These are phyloP conservation scores for Meteorus colon DNA, from an alignment of 2,888 invertebrate genomes.

Conservation along the genomic window DNA sequence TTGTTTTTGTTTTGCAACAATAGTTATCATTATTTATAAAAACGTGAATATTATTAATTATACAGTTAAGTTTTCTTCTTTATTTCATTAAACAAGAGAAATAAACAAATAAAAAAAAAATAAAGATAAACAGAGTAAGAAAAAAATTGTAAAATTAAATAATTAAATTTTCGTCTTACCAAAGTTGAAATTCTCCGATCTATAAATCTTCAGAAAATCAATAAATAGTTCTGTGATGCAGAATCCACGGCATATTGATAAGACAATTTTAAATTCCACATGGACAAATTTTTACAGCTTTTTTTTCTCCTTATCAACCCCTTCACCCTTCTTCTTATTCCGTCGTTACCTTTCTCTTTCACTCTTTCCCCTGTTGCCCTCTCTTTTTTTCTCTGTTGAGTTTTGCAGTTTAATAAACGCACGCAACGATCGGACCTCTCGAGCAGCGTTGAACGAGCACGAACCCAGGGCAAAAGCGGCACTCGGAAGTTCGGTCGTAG, in stretches of 20 bases:
- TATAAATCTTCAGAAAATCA: neutral
- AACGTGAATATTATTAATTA: neutral
- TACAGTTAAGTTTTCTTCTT: conserved; percentile 11
- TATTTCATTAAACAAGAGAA: neutral
- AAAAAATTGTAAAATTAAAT: neutral
- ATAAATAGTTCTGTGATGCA: neutral
- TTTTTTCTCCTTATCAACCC: neutral
- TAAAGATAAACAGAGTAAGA: no score
- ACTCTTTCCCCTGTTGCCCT: conserved; percentile 13
- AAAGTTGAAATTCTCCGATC: neutral
- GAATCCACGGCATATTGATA: neutral
- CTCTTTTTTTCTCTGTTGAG: conserved; percentile 5
- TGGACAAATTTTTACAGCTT: neutral
- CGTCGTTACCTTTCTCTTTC: neutral
- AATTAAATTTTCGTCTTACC: neutral
- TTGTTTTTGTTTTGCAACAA: neutral
- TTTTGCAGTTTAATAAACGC: conserved; percentile 33
- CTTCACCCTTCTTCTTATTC: no score
- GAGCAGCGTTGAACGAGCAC: conserved; percentile 22
- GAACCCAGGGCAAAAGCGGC: conserved; percentile 50
- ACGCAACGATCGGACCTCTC: conserved; percentile 29
- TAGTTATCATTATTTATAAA: neutral
- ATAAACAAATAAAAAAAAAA: no score
- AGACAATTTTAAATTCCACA: neutral
- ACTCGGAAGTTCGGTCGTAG: conserved; percentile 66